Conservation (phyloP, 2,888 invertebrate genomes). For the Blastobasis adustella region DNA sequence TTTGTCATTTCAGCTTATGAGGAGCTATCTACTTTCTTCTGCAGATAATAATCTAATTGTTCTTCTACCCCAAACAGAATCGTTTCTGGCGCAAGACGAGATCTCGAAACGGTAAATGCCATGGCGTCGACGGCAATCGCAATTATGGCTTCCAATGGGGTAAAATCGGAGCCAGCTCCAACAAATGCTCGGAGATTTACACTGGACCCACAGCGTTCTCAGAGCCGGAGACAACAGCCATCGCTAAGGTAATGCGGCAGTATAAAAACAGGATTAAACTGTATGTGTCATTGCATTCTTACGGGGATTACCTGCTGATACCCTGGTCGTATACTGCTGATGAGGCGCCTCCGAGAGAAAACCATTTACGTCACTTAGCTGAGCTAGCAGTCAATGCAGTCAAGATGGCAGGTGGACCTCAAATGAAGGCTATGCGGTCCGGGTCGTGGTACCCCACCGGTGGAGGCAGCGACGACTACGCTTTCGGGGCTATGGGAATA, state of each 20-base stretch:
- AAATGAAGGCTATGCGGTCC: conserved; percentile 61
- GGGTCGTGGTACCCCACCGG: conserved; percentile 76
- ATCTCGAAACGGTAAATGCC: conserved; percentile 55
- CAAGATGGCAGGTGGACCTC: conserved; percentile 50
- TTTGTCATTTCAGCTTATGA: too few relatives aligned
- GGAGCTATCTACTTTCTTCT: too few relatives aligned
- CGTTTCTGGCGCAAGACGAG: conserved; percentile 80
- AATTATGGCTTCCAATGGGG: conserved; percentile 83
- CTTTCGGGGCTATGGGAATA: conserved; percentile 67
- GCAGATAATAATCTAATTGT: neutral
- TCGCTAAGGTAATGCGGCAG: conserved; percentile 69
- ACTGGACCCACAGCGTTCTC: conserved; percentile 77
- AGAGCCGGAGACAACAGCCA: conserved; percentile 74
- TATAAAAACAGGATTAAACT: conserved; percentile 70
- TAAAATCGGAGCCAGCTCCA: conserved; percentile 76
- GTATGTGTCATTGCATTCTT: conserved; percentile 81
- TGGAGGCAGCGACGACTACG: conserved; percentile 79
- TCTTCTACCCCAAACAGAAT: conserved; percentile 47
- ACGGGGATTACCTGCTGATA: conserved; percentile 77
- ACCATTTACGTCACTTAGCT: conserved; percentile 55
- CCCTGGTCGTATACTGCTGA: conserved; percentile 77
- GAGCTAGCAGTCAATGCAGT: conserved; percentile 52
- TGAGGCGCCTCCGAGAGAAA: conserved; percentile 61
- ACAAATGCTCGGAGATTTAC: conserved; percentile 77
- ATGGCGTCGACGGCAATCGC: conserved; percentile 80